These are phyloP conservation scores for Forpus xanthops DNA, from an alignment of 2,797 vertebrate species.

Conservation along the genomic window DNA sequence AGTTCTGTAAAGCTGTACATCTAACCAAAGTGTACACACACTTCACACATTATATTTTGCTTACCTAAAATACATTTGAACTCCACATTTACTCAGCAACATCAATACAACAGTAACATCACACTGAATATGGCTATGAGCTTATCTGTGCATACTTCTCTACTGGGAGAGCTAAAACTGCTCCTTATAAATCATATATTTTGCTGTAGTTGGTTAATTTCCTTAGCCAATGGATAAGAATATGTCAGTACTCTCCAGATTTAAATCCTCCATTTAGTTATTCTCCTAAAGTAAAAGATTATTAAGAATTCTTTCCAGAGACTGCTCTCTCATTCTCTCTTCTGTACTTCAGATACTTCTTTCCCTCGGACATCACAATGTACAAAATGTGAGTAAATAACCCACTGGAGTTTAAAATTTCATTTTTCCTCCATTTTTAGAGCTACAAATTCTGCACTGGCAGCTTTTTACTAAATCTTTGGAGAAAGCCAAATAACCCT, in stretches of 20 bases:
- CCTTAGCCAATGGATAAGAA: neutral
- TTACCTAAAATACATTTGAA: neutral
- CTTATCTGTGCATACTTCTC: neutral
- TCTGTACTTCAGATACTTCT: neutral
- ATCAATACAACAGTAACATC: neutral
- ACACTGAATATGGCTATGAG: neutral
- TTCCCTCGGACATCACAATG: neutral
- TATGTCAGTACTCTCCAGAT: neutral
- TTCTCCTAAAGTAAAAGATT: neutral
- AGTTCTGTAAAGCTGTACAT: neutral
- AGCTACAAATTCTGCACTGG: neutral
- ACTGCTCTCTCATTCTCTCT: neutral
- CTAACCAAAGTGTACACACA: neutral
- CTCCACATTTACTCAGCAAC: neutral
- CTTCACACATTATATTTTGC: neutral
- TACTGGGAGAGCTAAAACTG: neutral
- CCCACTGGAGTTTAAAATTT: neutral
- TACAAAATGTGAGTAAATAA: neutral
- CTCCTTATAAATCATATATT: neutral
- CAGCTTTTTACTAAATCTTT: neutral
- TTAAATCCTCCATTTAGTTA: neutral
- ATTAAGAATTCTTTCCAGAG: neutral
- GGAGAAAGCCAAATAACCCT: neutral
- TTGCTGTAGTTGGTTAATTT: neutral
- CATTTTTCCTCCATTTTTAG: neutral